Evolutionary conservation across 1,140 invertebrate species (phyloP), one percentile per base, ranked within the genome.

Genomic region (Caenorhabditis latens): DNA sequence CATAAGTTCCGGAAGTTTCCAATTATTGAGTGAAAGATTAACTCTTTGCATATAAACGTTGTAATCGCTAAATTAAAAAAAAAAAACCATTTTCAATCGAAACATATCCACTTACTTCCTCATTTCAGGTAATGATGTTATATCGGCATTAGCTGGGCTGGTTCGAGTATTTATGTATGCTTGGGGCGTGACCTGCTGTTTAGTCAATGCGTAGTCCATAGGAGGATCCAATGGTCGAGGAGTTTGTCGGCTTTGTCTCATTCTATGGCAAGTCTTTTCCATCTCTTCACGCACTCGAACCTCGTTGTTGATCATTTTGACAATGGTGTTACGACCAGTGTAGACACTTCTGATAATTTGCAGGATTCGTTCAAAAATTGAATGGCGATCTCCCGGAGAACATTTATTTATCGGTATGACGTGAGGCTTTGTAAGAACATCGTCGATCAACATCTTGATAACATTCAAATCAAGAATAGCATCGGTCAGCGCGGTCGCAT

Each of bases 301-400:
- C n/a, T 79, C 71, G 21, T 79, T 79, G 2, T 19, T 48, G 21
- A 79, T 53, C 46, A 50, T 79, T n/a, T 79, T 79, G 43, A 43
- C 53, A 21, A 79, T 53, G 8, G 71, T 53, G 46, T 79, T 79
- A 1, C 46, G 71, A 24, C 71, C 71, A n/a, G 71, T 79, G 19
- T 53, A 79, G 11, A 48, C 46, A 50, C 46, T 79, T n/a, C 71
- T 13, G 14, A 79, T 21, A 11, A 79, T 79, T 50, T 79, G 71
- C n/a, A 79, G 8, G 53, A 79, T 79, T 50, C 71, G 46, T 32
- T 79, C 71, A n/a, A 79, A 79, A 79, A 79, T 79, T 13, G 71
- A 14, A 50, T 79, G 71, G 8, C 71, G 71, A 50, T 79, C 71
- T 14, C 71, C 71, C 24, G 71, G 13, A 7, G 71, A 79, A 14